Evolutionary conservation across 1,140 invertebrate species (phyloP).

Genomic region (Trichonephila inaurata): DNA sequence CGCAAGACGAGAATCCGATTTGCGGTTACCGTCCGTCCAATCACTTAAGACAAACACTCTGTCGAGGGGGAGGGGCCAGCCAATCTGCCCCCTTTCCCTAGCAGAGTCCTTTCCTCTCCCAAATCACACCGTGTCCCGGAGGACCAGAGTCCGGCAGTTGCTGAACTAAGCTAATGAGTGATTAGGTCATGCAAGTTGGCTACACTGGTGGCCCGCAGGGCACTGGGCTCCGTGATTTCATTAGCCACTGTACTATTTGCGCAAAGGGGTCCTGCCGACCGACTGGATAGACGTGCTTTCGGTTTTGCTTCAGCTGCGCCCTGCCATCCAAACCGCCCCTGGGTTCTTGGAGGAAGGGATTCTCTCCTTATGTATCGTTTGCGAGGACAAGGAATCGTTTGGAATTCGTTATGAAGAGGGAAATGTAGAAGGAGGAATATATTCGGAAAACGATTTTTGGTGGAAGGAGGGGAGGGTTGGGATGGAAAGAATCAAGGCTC

Average conservation of each 20-base stretch:
- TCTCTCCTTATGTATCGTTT: constrained; percentile 55
- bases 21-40: constrained; percentile 72
- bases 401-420: constrained; percentile 22
- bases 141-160: constrained; percentile 65
- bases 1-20: constrained; percentile 59
- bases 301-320: neutral
- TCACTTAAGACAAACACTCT: constrained; percentile 73
- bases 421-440: neutral
- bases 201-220: constrained; percentile 40
- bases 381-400: constrained; percentile 6
- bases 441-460: constrained; percentile 20
- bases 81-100: constrained; percentile 45
- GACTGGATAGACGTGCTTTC: constrained; percentile 56
- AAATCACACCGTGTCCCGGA: constrained; percentile 71
- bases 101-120: constrained; percentile 4
- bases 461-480: neutral
- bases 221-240: constrained; percentile 65
- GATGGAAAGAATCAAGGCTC: neutral
- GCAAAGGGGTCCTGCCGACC: neutral
- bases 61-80: neutral
- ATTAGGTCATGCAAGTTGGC: constrained; percentile 62
- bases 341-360: constrained; percentile 44
- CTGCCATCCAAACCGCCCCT: neutral
- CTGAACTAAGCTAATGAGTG: constrained; percentile 69
- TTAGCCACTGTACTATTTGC: constrained; percentile 56